Conservation (phyloP, 1,140 invertebrate genomes). For the Penaeus indicus region DNA sequence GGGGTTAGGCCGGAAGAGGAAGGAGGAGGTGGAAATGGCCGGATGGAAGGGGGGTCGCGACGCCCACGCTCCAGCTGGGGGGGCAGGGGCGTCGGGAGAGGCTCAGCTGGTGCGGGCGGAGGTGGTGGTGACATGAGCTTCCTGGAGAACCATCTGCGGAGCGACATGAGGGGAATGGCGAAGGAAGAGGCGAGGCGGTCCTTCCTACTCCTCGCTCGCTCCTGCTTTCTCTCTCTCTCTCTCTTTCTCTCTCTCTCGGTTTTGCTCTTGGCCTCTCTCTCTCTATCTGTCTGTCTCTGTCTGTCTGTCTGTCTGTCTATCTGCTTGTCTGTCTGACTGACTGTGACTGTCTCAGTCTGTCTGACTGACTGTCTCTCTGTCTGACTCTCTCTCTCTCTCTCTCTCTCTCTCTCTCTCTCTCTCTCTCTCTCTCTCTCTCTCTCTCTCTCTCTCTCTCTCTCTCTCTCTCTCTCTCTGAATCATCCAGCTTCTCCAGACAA, state of each 20-base stretch:
- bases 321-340: too few relatives aligned
- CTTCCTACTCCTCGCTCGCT: not conserved
- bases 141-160: not conserved
- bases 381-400: not conserved
- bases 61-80: too few relatives aligned
- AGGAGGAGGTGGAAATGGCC: too few relatives aligned
- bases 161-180: not conserved
- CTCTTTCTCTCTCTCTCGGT: not conserved
- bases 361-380: not conserved
- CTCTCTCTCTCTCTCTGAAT: not conserved
- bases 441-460: slow-evolving; percentile 31
- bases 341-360: too few relatives aligned
- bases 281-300: too few relatives aligned
- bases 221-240: too few relatives aligned
- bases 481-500: not conserved
- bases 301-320: too few relatives aligned
- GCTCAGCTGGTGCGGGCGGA: not conserved
- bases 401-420: not conserved
- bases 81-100: too few relatives aligned
- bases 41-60: too few relatives aligned
- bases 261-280: too few relatives aligned
- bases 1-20: too few relatives aligned
- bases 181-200: not conserved
- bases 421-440: slow-evolving; percentile 11
- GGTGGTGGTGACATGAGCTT: slow-evolving; percentile 21